Conservation (phyloP, 2,888 invertebrate species). For the Corythucha ciliata region DNA sequence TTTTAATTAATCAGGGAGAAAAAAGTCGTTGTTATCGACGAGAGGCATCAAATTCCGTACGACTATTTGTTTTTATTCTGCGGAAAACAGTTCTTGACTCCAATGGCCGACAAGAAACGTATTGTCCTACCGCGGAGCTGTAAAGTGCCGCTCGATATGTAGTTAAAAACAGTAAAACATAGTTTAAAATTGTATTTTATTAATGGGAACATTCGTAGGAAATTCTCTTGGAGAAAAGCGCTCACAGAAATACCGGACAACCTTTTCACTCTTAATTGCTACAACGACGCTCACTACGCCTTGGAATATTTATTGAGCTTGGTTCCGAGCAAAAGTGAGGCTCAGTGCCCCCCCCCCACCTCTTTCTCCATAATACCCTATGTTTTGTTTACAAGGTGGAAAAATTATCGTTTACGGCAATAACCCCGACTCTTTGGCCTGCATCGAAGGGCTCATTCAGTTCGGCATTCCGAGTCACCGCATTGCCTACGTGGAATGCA, state of each 20-base stretch:
- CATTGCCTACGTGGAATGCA: constrained; percentile 53
- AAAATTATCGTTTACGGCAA: constrained; percentile 57
- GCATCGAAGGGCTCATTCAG: constrained; percentile 53
- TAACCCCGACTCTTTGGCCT: constrained; percentile 55
- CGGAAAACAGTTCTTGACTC: constrained; percentile 37
- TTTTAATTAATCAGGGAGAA: constrained; percentile 43
- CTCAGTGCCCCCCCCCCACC: background rate
- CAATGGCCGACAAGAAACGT: constrained; percentile 31
- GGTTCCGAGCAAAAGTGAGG: constrained; percentile 13
- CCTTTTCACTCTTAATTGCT: constrained; percentile 53
- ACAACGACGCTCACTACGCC: constrained; percentile 44
- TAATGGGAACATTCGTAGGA: constrained; percentile 13
- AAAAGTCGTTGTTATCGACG: constrained; percentile 45
- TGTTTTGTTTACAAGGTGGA: constrained; percentile 30
- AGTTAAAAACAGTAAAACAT: constrained; percentile 25
- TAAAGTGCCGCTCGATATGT: constrained; percentile 37
- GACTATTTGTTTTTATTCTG: constrained; percentile 41
- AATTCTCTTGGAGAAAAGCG: constrained; percentile 10
- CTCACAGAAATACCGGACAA: constrained; percentile 46
- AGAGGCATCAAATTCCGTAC: constrained; percentile 37
- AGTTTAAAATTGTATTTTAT: no score
- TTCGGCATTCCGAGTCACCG: constrained; percentile 48
- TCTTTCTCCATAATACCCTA: background rate
- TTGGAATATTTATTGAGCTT: constrained; percentile 30
- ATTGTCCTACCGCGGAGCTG: constrained; percentile 25